A percentile compares a stretch with the other conserved stretches of the same genome.
phyloP scores from a whole-genome alignment of 2,888 invertebrate species.

The Empis stercorea region DNA sequence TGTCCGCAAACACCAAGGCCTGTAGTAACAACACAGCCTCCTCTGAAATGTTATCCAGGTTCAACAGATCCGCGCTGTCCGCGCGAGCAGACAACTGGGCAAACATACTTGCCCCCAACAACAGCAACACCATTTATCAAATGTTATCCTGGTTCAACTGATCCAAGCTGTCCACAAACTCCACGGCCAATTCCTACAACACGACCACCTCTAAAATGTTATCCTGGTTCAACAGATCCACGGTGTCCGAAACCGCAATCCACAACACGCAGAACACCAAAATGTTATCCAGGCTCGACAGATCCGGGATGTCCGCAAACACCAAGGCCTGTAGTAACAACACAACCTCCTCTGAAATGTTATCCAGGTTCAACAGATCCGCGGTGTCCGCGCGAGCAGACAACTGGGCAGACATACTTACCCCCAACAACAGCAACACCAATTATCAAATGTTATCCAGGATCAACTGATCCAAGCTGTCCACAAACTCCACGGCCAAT shows the following conservation, averaged over 20 bases:
- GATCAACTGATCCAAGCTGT: constrained; percentile 19
- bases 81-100: constrained; percentile 19
- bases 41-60: constrained; percentile 23
- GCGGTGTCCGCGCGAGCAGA: constrained; percentile 22
- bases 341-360: constrained; percentile 21
- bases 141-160: constrained; percentile 24
- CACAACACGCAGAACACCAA: constrained; percentile 15
- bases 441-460: constrained; percentile 17
- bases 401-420: not conserved
- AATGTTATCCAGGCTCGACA: constrained; percentile 26
- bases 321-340: not conserved
- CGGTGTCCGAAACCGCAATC: constrained; percentile 17
- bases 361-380: constrained; percentile 28
- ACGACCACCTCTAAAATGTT: constrained; percentile 19
- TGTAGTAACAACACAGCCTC: not conserved
- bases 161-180: constrained; percentile 7
- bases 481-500: constrained; percentile 6
- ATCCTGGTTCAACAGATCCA: constrained; percentile 23
- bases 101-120: constrained; percentile 13
- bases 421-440: constrained; percentile 18
- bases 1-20: constrained; percentile 13
- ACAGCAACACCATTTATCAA: constrained; percentile 14
- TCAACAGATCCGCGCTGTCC: constrained; percentile 29
- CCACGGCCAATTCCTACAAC: constrained; percentile 14
- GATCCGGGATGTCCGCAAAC: constrained; percentile 30